These are phyloP conservation scores for Erynnis tages DNA, from an alignment of 2,888 invertebrate species.

Conservation along the genomic window DNA sequence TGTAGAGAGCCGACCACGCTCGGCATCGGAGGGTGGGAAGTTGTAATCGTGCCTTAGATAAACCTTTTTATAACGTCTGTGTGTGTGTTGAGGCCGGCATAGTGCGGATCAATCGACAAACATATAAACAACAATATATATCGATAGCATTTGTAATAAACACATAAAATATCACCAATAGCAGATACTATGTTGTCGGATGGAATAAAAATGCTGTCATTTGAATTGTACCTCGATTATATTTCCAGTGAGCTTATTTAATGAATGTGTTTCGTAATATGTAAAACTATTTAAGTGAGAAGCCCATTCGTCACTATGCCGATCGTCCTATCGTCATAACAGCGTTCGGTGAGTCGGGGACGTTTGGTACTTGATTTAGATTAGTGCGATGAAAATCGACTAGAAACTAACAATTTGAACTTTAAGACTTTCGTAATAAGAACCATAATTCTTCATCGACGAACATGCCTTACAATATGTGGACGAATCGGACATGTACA, in stretches of 20 bases:
- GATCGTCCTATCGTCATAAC: slow-evolving; percentile 15
- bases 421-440: not conserved
- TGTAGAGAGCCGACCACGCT: slow-evolving; percentile 33
- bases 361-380: slow-evolving; percentile 1
- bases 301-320: slow-evolving; percentile 8
- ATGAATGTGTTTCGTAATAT: not conserved
- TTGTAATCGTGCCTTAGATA: slow-evolving; percentile 69
- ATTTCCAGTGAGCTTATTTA: not conserved
- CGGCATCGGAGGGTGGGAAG: slow-evolving; percentile 35
- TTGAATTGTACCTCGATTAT: not conserved
- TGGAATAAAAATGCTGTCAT: no score
- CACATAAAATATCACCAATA: no score
- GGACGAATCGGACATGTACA: not conserved
- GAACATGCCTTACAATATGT: slow-evolving; percentile 24
- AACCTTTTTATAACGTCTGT: slow-evolving; percentile 42
- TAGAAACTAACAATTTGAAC: not conserved
- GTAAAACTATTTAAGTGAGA: slow-evolving; percentile 9
- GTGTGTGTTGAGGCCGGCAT: not conserved
- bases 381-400: not conserved
- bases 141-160: no score
- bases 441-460: not conserved
- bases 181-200: no score
- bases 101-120: not conserved
- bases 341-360: slow-evolving; percentile 3
- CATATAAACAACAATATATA: no score